Conservation (phyloP, 2,113 vertebrate genomes). For the Budorcas taxicolor region DNA sequence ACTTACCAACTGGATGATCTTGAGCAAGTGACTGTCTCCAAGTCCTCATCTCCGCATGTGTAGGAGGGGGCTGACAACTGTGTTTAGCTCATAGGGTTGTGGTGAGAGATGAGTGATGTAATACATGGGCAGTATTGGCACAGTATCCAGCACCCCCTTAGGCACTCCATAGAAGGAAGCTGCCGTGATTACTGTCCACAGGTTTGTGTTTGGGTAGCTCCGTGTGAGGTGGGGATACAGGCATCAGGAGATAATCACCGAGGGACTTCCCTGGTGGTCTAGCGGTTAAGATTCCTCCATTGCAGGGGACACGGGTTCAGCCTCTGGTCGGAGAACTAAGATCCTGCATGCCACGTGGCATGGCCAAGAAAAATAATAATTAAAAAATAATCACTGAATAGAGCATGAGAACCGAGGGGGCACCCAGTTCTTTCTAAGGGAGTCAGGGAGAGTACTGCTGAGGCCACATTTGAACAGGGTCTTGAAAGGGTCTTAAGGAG, state of each 20-base stretch:
- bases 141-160: neutral
- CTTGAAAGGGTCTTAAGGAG: neutral
- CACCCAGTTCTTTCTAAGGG: neutral
- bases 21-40: neutral
- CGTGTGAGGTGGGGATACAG: rapidly evolving
- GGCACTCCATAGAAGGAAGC: neutral
- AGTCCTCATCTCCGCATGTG: neutral
- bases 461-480: neutral
- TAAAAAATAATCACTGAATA: neutral
- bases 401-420: neutral
- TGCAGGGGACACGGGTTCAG: neutral
- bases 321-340: neutral
- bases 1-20: neutral
- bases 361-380: neutral
- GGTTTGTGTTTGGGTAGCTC: neutral
- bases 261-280: neutral
- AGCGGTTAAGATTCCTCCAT: neutral
- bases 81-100: neutral
- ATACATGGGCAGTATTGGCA: neutral
- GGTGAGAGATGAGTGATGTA: neutral
- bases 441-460: neutral
- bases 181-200: neutral
- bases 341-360: neutral
- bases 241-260: neutral
- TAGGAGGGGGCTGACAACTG: neutral